Evolutionary conservation across 2,797 vertebrate genomes (phyloP), one percentile per base, ranked within the genome.

Genomic region (Crenichthys baileyi): DNA sequence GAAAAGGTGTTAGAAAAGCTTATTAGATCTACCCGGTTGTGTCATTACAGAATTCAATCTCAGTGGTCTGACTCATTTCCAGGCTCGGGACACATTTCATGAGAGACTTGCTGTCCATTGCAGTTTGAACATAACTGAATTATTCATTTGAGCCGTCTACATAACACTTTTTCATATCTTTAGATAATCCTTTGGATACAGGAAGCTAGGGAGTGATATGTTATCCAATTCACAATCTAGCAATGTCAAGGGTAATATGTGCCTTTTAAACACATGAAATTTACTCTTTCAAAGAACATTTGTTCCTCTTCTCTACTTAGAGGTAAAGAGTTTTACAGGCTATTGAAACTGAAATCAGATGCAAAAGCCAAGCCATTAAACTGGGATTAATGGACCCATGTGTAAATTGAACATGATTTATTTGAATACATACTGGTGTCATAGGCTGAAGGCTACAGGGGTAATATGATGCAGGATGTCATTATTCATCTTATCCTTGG

Each of bases 31-130:
- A 71, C 79, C 83, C 5, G 46, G 76, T 55, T 7, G 81, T 85
- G 78, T 90, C 88, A 83, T 93, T 91, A 92, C 82, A 89, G 82
- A 79, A 90, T 91, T 87, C 87, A 89, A 88, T 91, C 84, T 87
- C 61, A 71, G 29, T 11, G 22, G 55, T 82, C 71, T 65, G 80
- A 83, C 82, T 82, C 85, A 76, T 90, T 89, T 87, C 83, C 82
- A 78, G 61, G 75, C 86, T 86, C 48, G 20, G 55, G 80, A 89
- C 76, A 85, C 82, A 89, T 92, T 89, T 91, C 87, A 87, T 82
- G 13, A 29, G 85, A 81, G 85, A 88, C 82, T 5, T 73, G 65
- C 82, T 83, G 84, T 92, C 84, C 78, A 79, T 56, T 87, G 80
- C 61, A 71, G 72, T 88, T 80, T 78, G 48, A 81, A 73, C 26